Evolutionary conservation across 1,140 invertebrate genomes (phyloP).

Genomic region (Brachionus asplanchnoidis): DNA sequence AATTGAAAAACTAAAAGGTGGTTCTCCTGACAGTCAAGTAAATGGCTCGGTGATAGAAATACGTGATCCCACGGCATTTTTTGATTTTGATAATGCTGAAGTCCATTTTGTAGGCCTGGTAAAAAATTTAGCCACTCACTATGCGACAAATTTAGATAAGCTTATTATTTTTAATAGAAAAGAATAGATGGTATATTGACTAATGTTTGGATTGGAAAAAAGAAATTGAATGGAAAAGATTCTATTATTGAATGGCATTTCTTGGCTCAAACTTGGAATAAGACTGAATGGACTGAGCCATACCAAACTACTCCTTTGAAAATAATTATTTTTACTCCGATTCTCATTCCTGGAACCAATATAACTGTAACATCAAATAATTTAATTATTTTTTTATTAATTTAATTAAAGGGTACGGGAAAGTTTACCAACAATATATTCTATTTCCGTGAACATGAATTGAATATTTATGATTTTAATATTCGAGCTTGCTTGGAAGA

Average conservation of each 20-base stretch:
- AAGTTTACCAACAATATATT: neutral
- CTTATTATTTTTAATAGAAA: neutral
- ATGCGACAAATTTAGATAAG: neutral
- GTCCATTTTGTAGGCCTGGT: neutral
- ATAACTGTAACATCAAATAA: neutral
- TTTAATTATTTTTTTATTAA: neutral
- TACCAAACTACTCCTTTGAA: neutral
- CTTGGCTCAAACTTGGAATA: conserved; percentile 1
- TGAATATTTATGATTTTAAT: conserved; percentile 33
- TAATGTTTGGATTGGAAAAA: conserved; percentile 33
- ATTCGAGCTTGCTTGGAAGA: neutral
- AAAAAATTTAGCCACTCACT: neutral
- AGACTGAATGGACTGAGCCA: neutral
- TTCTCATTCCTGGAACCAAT: neutral
- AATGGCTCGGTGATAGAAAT: neutral
- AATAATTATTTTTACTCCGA: neutral
- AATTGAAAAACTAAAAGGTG: neutral
- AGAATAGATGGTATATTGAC: conserved; percentile 2
- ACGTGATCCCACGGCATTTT: neutral
- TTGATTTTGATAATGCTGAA: conserved; percentile 14
- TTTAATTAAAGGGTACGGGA: neutral
- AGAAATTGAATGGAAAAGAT: neutral
- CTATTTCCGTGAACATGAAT: neutral
- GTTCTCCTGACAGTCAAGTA: neutral
- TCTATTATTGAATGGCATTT: conserved; percentile 19